These are phyloP conservation scores for Drosophila emarginata DNA, from an alignment of 2,888 invertebrate genomes.

Conservation along the genomic window DNA sequence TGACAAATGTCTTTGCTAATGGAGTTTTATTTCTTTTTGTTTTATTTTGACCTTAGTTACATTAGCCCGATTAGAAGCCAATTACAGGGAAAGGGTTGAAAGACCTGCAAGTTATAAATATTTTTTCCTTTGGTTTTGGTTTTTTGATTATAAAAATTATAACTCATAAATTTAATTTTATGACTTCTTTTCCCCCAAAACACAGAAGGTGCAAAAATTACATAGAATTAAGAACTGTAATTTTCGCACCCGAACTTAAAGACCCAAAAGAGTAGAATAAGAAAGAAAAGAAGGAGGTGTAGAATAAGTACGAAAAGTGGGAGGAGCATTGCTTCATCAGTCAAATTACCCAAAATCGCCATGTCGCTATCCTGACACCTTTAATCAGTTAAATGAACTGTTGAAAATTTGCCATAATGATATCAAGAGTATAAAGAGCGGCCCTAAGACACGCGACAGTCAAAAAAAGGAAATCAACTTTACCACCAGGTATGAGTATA, in stretches of 20 bases:
- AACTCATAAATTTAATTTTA: slow-evolving; percentile 73
- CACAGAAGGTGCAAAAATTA: slow-evolving; percentile 68
- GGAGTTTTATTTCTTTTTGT: slow-evolving; percentile 35
- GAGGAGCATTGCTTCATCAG: slow-evolving; percentile 52
- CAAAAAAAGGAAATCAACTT: slow-evolving; percentile 1
- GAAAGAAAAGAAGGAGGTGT: background rate
- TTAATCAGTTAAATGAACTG: slow-evolving; percentile 78
- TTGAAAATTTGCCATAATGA: slow-evolving; percentile 76
- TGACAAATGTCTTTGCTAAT: slow-evolving; percentile 73
- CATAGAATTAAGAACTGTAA: slow-evolving; percentile 40
- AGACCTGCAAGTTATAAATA: slow-evolving; percentile 22
- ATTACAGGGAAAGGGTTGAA: slow-evolving; percentile 53
- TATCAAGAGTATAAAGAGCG: slow-evolving; percentile 17
- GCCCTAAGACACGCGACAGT: slow-evolving; percentile 40
- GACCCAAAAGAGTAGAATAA: slow-evolving; percentile 21
- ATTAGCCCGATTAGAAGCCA: slow-evolving; percentile 71
- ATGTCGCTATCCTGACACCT: slow-evolving; percentile 44
- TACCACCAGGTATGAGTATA: background rate
- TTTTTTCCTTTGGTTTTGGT: slow-evolving; percentile 2
- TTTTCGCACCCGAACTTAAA: slow-evolving; percentile 61
- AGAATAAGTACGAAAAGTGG: slow-evolving; percentile 1
- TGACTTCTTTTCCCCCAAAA: slow-evolving; percentile 61
- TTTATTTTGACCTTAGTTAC: slow-evolving; percentile 32
- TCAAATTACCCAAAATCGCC: slow-evolving; percentile 52
- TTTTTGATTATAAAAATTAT: slow-evolving; percentile 71